These are phyloP conservation scores for Carcina quercana DNA, from an alignment of 2,888 invertebrate species.

Conservation along the genomic window DNA sequence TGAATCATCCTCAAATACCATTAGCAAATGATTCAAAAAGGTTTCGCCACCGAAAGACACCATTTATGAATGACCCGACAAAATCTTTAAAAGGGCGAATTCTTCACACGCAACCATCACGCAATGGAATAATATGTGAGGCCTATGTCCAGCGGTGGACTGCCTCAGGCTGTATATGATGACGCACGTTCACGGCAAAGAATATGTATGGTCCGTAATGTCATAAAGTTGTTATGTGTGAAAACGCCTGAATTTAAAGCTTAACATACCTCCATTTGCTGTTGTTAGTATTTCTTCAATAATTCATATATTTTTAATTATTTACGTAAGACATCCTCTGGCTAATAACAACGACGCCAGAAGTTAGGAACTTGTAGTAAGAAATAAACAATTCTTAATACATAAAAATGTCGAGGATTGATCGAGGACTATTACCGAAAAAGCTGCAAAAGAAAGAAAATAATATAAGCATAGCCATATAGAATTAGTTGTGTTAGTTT, in stretches of 20 bases:
- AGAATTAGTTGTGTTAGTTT: constrained; percentile 3
- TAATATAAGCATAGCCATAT: neutral
- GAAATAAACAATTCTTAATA: constrained; percentile 16
- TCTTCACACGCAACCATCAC: no score
- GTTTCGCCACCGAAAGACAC: no score
- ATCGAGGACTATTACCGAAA: constrained; percentile 39
- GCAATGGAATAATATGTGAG: no score
- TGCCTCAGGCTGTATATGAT: no score
- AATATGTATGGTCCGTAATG: neutral
- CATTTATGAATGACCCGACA: no score
- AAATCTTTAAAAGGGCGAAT: no score
- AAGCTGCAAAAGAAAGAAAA: constrained; percentile 26
- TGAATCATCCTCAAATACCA: no score
- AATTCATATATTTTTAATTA: constrained; percentile 25
- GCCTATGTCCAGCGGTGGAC: no score
- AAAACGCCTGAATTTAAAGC: constrained; percentile 1
- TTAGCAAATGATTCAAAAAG: no score
- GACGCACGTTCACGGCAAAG: no score
- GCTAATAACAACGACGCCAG: constrained; percentile 26
- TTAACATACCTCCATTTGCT: constrained; percentile 50
- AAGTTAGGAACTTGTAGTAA: no score
- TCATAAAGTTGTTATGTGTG: neutral
- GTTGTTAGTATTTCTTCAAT: constrained; percentile 17
- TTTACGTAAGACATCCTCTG: constrained; percentile 34
- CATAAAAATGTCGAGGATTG: constrained; percentile 32